These are phyloP conservation scores for Macrostomum lignano DNA, from an alignment of 1,140 invertebrate species.

Conservation along the genomic window DNA sequence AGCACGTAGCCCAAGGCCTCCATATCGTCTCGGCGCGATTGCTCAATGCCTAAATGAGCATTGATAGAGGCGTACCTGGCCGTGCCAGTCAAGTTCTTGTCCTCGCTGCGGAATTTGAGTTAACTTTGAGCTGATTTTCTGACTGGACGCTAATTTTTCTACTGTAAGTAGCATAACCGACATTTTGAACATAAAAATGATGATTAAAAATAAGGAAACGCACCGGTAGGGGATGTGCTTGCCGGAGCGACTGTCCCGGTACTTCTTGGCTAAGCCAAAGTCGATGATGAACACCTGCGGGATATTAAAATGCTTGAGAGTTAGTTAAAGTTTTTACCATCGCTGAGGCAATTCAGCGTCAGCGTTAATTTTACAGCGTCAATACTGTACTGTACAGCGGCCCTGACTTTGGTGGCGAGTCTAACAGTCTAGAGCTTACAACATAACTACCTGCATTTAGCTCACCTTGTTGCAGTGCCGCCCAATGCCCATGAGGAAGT, in stretches of 20 bases:
- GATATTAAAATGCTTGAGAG: no score
- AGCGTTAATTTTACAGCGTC: no score
- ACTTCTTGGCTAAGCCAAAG: constrained; percentile 87
- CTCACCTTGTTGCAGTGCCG: constrained; percentile 10
- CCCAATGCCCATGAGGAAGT: constrained; percentile 82
- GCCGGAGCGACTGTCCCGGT: constrained; percentile 41
- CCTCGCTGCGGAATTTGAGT: constrained; percentile 9
- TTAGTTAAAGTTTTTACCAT: no score
- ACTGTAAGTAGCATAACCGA: no score
- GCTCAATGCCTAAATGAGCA: constrained; percentile 51
- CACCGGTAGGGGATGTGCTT: not conserved
- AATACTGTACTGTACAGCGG: no score
- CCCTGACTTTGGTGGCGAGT: no score
- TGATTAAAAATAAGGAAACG: not conserved
- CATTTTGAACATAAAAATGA: no score
- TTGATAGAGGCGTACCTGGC: constrained; percentile 88
- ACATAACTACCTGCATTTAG: no score
- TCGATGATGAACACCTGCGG: constrained; percentile 44
- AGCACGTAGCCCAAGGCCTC: constrained; percentile 79
- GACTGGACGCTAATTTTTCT: no score
- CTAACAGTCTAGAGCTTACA: no score
- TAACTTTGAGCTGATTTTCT: no score
- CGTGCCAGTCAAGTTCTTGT: constrained; percentile 36
- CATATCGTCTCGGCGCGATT: constrained; percentile 64
- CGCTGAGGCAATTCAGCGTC: no score